These are phyloP conservation scores for Gymnoscopelus braueri DNA, from an alignment of 2,797 vertebrate species.

Conservation along the genomic window DNA sequence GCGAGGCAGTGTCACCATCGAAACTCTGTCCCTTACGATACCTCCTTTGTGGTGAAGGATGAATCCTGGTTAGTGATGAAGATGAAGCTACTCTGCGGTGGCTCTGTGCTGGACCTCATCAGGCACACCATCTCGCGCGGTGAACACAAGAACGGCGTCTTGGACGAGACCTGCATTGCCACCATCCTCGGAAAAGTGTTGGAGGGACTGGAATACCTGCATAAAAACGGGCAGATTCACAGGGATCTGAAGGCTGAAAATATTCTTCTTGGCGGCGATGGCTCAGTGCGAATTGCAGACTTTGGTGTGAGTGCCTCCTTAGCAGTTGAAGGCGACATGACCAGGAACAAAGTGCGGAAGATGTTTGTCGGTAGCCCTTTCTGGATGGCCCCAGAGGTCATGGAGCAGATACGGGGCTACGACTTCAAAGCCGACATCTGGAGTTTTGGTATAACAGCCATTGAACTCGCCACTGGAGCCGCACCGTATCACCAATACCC, in stretches of 20 bases:
- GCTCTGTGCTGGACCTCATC: conserved; percentile 95
- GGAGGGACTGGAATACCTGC: conserved; percentile 93
- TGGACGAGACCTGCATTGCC: conserved; percentile 93
- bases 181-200: conserved; percentile 91
- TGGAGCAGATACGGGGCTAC: conserved; percentile 96
- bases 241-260: conserved; percentile 97
- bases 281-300: conserved; percentile 96
- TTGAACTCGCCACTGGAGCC: conserved; percentile 92
- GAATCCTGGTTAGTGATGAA: conserved; percentile 98
- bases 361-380: conserved; percentile 96
- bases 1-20: conserved; percentile 98
- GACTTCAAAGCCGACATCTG: conserved; percentile 98
- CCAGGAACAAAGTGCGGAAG: conserved; percentile 95
- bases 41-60: conserved; percentile 97
- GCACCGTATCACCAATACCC: conserved; percentile 97
- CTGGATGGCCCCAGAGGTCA: conserved; percentile 98
- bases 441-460: conserved; percentile 97
- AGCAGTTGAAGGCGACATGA: conserved; percentile 94
- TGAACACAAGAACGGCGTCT: conserved; percentile 92
- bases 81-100: conserved; percentile 88
- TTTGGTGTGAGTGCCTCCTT: conserved; percentile 96
- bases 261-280: conserved; percentile 94
- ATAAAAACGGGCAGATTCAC: conserved; percentile 96
- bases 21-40: conserved; percentile 97
- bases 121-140: conserved; percentile 93